Percentiles rank a stretch among this genome's conserved stretches.
These are phyloP conservation scores for Hemistola chrysoprasaria DNA, from an alignment of 2,888 invertebrate species.

Conservation along the genomic window DNA sequence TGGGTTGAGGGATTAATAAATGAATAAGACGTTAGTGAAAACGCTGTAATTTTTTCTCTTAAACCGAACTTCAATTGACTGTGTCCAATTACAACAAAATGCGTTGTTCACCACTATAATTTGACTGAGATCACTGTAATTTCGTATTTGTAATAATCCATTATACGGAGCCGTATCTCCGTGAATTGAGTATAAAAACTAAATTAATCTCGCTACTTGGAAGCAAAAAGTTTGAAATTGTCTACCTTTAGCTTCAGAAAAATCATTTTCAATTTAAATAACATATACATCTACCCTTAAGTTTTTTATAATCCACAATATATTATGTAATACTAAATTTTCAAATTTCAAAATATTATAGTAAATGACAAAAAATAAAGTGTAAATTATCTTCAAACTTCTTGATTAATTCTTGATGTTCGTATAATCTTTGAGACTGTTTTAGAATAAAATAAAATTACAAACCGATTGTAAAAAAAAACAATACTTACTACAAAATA, in stretches of 20 bases:
- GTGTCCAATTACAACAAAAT: conserved; percentile 64
- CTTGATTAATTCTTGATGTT: too few species aligned
- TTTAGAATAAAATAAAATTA: too few species aligned
- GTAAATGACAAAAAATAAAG: too few species aligned
- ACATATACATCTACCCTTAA: too few species aligned
- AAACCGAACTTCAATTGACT: conserved; percentile 40
- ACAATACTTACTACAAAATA: too few species aligned
- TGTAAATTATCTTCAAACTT: too few species aligned
- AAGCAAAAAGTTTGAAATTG: conserved; percentile 18
- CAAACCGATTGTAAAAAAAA: too few species aligned
- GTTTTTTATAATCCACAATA: too few species aligned
- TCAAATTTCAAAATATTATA: too few species aligned
- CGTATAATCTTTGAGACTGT: too few species aligned
- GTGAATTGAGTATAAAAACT: conserved; percentile 36
- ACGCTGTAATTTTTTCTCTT: conserved; percentile 33
- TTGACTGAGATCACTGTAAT: conserved; percentile 67
- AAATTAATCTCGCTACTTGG: conserved; percentile 19
- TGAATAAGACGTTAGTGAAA: neutral
- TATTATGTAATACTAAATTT: too few species aligned
- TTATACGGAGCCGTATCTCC: conserved; percentile 46
- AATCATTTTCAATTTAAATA: neutral
- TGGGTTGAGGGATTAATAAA: too few species aligned
- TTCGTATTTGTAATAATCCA: conserved; percentile 62
- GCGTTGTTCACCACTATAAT: conserved; percentile 58
- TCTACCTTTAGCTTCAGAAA: neutral